Base-by-base conservation (phyloP, 2,113 vertebrate genomes). In the Actinemys pallida region DNA sequence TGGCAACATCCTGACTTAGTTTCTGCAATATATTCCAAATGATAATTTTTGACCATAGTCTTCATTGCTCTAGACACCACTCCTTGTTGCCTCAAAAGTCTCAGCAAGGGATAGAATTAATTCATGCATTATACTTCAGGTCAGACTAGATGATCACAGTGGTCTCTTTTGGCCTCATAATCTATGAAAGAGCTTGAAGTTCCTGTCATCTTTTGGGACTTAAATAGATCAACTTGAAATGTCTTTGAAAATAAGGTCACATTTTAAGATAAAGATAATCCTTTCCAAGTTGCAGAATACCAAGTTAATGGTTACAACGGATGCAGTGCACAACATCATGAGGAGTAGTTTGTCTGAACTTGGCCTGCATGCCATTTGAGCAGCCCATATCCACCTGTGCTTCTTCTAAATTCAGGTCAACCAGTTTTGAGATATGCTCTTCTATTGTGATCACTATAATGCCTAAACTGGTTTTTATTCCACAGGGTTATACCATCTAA, bases 181-280 rank as follows among this genome's bases (percentile, higher is more conserved):
- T 59, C 13, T 85, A 89, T 81, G 69, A 91, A 84, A 81, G 19
- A 80, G 35, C 42, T 88, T 69, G 76, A 81, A 4, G 9, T 19
- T 85, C 20, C 12, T 85, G 39, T 54, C 81, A 85, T 17, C 9
- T 5, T 6, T 20, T 84, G 50, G 84, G 86, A 81, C 35, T 54
- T 91, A 80, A 85, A 19, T 1, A 79, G 49, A 80, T 39, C 17
- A 49, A 39, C 56, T 35, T 72, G 88, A 88, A 4, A 92, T 1
- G 81, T 35, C 45, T 8, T 53, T 85, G 45, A 72, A 49, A 19
- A 76, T 5, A 89, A 86, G 10, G 22, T 95, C 39, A 45, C 29
- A 78, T 25, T 8, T 45, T 57, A 85, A 93, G 24, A 20, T 27
- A 88, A 93, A 92, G 39, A 50, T 12, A 78, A 45, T 53, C 86